Evolutionary conservation across 2,113 vertebrate genomes (phyloP).

Genomic region (Oncorhynchus mykiss): DNA sequence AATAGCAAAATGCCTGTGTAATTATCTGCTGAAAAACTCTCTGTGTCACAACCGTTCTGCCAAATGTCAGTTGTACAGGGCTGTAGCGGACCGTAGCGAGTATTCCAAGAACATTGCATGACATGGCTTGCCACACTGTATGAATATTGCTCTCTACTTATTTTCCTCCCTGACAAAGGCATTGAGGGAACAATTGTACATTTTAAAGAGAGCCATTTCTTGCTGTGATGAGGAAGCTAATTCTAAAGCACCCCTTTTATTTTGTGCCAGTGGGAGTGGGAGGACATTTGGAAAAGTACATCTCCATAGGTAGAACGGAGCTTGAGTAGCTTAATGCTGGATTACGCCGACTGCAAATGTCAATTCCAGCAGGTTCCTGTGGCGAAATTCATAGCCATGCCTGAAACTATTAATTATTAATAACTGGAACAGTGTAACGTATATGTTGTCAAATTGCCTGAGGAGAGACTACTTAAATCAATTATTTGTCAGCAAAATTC

Average conservation of each 20-base stretch:
- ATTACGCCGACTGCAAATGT: neutral
- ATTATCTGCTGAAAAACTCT: too few species aligned
- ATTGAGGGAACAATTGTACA: slow-evolving; percentile 7
- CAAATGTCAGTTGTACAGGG: too few species aligned
- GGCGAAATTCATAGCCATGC: neutral
- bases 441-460: slow-evolving; percentile 24
- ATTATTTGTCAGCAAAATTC: slow-evolving; percentile 47
- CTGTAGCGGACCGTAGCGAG: too few species aligned
- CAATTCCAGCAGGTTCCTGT: neutral
- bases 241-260: neutral
- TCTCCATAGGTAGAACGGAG: slow-evolving; percentile 2
- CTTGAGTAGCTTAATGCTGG: neutral
- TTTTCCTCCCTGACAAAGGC: slow-evolving; percentile 2
- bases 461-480: slow-evolving; percentile 32
- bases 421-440: slow-evolving; percentile 4
- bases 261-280: neutral
- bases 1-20: too few species aligned
- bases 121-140: slow-evolving; percentile 4
- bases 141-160: slow-evolving; percentile 15
- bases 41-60: too few species aligned
- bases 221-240: neutral
- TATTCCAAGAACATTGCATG: slow-evolving; percentile 7
- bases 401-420: slow-evolving; percentile 20
- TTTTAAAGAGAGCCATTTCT: neutral
- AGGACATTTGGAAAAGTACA: slow-evolving; percentile 1